Evolutionary conservation across 2,797 vertebrate genomes (phyloP).

Genomic region (Clarias platycephalus): DNA sequence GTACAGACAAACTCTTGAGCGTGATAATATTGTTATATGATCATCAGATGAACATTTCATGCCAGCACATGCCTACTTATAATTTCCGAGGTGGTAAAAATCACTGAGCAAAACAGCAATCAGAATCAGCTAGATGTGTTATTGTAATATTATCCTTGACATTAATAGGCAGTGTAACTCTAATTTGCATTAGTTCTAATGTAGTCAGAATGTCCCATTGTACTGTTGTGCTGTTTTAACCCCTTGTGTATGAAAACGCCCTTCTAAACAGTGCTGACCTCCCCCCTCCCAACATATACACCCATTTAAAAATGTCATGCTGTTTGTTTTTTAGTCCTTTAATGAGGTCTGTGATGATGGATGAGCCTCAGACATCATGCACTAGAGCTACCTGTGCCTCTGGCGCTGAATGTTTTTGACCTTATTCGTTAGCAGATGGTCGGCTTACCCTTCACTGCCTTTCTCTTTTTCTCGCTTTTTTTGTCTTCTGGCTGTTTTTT

Average conservation of each 20-base stretch:
- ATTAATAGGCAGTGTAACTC: background rate
- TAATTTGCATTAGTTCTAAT: background rate
- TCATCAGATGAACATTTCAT: background rate
- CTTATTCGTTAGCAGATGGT: slow-evolving; percentile 39
- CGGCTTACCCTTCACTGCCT: slow-evolving; percentile 37
- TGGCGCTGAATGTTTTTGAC: slow-evolving; percentile 35
- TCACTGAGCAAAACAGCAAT: background rate
- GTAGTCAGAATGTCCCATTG: background rate
- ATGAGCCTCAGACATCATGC: slow-evolving; percentile 25
- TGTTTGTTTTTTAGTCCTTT: slow-evolving; percentile 34
- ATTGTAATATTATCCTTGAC: background rate
- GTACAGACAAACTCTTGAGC: background rate
- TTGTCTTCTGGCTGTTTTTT: slow-evolving; percentile 34
- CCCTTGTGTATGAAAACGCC: slow-evolving; percentile 6
- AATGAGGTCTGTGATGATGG: slow-evolving; percentile 41
- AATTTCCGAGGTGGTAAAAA: background rate
- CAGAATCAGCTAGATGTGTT: too few relatives aligned
- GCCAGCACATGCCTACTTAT: background rate
- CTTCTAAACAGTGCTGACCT: slow-evolving; percentile 1
- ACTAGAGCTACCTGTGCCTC: slow-evolving; percentile 22
- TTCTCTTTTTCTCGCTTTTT: slow-evolving; percentile 5
- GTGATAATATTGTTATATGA: background rate
- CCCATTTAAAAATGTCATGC: slow-evolving; percentile 18
- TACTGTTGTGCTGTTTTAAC: background rate
- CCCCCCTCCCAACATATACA: background rate